Percentiles rank a stretch among this genome's conserved stretches.
Conservation (phyloP, 1,140 invertebrate species). For the Batillaria attramentaria region DNA sequence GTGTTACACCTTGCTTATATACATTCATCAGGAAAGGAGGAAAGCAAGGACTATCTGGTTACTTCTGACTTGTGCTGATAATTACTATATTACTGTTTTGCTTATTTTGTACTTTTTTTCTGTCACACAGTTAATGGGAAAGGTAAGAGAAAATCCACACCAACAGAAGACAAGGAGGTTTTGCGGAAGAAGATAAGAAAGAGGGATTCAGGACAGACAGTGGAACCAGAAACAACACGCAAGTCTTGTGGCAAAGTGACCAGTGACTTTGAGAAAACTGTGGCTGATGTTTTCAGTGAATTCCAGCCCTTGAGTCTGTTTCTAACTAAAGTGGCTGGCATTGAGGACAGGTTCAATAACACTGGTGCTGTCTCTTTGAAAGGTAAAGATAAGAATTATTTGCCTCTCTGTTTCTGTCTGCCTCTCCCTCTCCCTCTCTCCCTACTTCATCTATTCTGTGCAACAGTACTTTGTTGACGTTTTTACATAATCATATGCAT, state of each 20-base stretch:
- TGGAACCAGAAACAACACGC: no score
- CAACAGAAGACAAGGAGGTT: no score
- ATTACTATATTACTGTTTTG: no score
- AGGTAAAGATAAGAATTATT: conserved; percentile 46
- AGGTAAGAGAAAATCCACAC: no score
- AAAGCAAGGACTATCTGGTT: background rate
- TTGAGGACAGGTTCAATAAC: conserved; percentile 60
- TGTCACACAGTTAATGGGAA: no score
- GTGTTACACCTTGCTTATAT: background rate
- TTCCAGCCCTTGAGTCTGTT: conserved; percentile 86
- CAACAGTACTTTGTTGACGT: no score
- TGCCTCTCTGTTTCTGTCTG: background rate
- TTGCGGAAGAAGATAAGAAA: no score
- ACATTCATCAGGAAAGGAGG: background rate
- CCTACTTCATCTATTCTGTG: background rate
- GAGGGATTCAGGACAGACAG: no score
- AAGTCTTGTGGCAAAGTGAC: no score
- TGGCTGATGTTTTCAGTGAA: conserved; percentile 75
- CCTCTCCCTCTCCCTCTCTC: background rate
- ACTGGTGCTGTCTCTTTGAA: conserved; percentile 61
- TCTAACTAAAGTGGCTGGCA: conserved; percentile 77
- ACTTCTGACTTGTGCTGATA: no score
- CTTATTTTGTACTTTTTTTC: no score
- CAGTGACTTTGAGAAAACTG: conserved; percentile 27
- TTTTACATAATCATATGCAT: no score